These are phyloP conservation scores for Melanocharis versteri DNA, from an alignment of 2,113 vertebrate species.

Conservation along the genomic window DNA sequence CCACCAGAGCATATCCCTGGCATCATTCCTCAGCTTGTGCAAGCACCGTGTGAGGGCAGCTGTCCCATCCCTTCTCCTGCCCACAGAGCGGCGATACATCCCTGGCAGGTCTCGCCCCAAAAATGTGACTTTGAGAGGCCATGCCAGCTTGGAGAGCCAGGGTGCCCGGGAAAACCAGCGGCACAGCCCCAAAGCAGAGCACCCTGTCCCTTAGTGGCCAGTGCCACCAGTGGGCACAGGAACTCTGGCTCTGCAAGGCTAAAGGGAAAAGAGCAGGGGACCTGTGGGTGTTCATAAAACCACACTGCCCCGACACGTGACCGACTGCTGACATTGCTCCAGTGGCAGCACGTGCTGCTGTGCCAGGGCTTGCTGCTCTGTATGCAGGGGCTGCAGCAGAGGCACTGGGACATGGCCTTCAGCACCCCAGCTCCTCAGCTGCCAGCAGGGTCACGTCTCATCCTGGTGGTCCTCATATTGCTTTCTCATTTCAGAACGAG, in stretches of 20 bases:
- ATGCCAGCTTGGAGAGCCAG: background rate
- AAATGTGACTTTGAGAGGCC: background rate
- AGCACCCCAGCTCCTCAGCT: accelerated
- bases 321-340: accelerated
- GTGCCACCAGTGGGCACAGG: accelerated
- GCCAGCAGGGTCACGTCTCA: accelerated
- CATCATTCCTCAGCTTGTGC: background rate
- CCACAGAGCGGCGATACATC: accelerated
- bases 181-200: background rate
- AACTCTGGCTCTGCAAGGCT: background rate
- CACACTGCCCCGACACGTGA: accelerated
- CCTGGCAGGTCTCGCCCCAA: background rate
- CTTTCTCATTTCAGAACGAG: background rate
- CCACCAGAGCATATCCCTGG: background rate
- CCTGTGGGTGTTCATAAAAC: accelerated
- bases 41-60: background rate
- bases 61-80: background rate
- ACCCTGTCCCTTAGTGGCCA: background rate
- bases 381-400: background rate
- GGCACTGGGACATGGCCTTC: accelerated
- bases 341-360: background rate
- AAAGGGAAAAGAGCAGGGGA: background rate
- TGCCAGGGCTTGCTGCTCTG: background rate
- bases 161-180: accelerated
- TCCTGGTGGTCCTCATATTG: no score